These are phyloP conservation scores for Dicranocentrus wangi DNA, from an alignment of 2,888 invertebrate species.

Conservation along the genomic window DNA sequence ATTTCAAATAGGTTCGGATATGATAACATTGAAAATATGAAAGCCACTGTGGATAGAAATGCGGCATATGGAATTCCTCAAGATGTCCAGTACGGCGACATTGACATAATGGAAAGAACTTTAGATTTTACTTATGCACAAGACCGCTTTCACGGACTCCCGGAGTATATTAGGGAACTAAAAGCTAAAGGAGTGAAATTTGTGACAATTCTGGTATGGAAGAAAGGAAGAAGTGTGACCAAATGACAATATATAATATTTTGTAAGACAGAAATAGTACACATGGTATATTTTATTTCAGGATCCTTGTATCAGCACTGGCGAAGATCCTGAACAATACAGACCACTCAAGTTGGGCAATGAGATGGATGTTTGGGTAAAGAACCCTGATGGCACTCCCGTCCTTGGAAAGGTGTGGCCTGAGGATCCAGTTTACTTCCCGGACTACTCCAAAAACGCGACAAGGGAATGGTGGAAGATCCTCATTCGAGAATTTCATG, in stretches of 20 bases:
- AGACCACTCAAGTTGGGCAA: constrained; percentile 67
- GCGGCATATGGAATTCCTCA: constrained; percentile 83
- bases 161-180: constrained; percentile 81
- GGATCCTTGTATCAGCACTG: constrained; percentile 70
- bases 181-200: constrained; percentile 77
- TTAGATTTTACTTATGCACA: constrained; percentile 85
- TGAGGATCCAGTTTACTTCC: constrained; percentile 68
- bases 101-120: constrained; percentile 83
- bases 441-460: constrained; percentile 69
- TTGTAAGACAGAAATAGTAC: not conserved
- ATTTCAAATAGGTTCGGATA: no score
- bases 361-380: constrained; percentile 72
- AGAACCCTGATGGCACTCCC: constrained; percentile 63
- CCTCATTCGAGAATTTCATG: constrained; percentile 64
- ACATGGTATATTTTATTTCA: constrained; percentile 12
- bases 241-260: not conserved
- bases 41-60: constrained; percentile 81
- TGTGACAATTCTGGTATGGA: constrained; percentile 69
- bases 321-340: no score
- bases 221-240: no score
- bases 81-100: constrained; percentile 72
- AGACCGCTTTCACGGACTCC: constrained; percentile 79
- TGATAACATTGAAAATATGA: constrained; percentile 80
- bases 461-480: constrained; percentile 70
- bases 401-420: constrained; percentile 70